Percentiles rank a stretch among this genome's conserved stretches.
These are phyloP conservation scores for Brachypalpus laphriformis DNA, from an alignment of 2,888 invertebrate genomes.

Conservation along the genomic window DNA sequence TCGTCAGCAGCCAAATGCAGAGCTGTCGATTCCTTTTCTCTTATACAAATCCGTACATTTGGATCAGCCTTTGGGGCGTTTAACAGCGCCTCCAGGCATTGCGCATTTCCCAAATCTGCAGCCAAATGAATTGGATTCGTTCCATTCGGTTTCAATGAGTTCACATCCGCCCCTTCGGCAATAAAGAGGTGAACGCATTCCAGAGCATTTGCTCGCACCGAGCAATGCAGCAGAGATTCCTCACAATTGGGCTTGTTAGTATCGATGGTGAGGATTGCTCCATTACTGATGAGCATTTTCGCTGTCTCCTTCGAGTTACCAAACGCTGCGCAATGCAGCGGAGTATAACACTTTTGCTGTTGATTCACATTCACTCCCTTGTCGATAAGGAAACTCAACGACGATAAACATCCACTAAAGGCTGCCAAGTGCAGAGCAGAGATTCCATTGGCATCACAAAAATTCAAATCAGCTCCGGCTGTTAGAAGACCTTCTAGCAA, in stretches of 20 bases:
- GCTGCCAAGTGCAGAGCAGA: constrained; percentile 90
- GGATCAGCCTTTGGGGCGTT: constrained; percentile 89
- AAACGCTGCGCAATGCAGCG: constrained; percentile 95
- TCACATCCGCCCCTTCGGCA: constrained; percentile 89
- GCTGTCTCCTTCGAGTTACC: constrained; percentile 93
- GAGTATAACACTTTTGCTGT: constrained; percentile 89
- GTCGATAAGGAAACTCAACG: constrained; percentile 87
- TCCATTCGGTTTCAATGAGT: constrained; percentile 89
- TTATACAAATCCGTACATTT: constrained; percentile 87
- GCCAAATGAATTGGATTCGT: constrained; percentile 92
- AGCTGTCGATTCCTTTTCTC: constrained; percentile 90
- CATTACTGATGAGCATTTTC: constrained; percentile 89
- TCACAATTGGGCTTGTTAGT: constrained; percentile 87
- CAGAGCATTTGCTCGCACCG: constrained; percentile 92
- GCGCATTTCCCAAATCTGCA: constrained; percentile 90
- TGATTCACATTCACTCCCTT: constrained; percentile 88
- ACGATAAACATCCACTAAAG: constrained; percentile 90
- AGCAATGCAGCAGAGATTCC: constrained; percentile 92
- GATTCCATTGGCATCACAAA: constrained; percentile 89
- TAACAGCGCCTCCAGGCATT: constrained; percentile 89
- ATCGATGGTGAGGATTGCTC: constrained; percentile 88
- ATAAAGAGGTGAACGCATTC: constrained; percentile 91
- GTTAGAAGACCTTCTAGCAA: constrained; percentile 86
- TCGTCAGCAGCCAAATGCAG: constrained; percentile 94
- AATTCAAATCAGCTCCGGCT: constrained; percentile 88